Conservation (phyloP, 2,797 vertebrate genomes). For the Falco cherrug region DNA sequence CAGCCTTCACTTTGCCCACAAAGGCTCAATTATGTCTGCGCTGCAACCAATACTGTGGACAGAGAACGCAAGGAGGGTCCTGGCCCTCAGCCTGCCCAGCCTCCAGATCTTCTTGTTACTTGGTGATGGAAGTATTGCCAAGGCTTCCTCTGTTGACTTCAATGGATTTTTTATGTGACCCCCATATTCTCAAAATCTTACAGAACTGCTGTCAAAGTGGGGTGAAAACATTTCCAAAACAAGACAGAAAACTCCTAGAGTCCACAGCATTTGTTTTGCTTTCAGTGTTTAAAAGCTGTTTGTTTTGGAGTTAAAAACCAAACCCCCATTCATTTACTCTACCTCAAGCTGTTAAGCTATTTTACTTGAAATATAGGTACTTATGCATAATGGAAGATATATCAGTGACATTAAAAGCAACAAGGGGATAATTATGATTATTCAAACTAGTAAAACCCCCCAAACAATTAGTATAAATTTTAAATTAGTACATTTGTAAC, state of each 20-base stretch:
- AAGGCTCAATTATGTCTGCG: neutral
- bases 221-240: neutral
- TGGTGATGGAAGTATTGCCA: neutral
- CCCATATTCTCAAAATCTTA: neutral
- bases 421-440: neutral
- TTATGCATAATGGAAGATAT: neutral
- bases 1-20: neutral
- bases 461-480: too few species aligned
- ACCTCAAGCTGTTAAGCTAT: neutral
- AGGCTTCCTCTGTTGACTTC: neutral
- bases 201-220: fast-evolving
- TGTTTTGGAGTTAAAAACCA: neutral
- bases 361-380: neutral
- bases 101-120: neutral
- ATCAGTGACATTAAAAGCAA: neutral
- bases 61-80: neutral
- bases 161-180: neutral
- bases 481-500: neutral
- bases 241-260: neutral
- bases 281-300: neutral
- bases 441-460: neutral
- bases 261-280: neutral
- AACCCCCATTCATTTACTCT: neutral
- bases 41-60: neutral
- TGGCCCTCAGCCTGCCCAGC: neutral